phyloP scores from a whole-genome alignment of 2,113 vertebrate species.

The Cyphotilapia sp. region DNA sequence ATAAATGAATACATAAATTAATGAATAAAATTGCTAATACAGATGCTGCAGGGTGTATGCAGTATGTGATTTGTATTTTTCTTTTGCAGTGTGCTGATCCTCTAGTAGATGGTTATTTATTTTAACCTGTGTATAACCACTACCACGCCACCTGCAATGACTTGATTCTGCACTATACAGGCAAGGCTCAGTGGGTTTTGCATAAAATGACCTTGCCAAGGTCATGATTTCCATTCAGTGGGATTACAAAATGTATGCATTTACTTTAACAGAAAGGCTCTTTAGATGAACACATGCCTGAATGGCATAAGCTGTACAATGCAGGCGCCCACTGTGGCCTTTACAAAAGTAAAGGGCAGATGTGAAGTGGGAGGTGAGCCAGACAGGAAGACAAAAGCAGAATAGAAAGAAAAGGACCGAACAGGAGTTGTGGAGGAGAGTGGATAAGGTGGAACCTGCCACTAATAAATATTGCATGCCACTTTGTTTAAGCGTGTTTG shows the following conservation, averaged over 20 bases:
- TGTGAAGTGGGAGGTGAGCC: neutral
- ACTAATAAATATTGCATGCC: neutral
- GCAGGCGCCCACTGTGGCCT: neutral
- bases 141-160: neutral
- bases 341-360: neutral
- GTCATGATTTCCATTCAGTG: constrained; percentile 2
- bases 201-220: constrained; percentile 34
- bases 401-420: neutral
- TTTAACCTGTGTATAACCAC: neutral
- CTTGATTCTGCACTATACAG: neutral
- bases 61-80: neutral
- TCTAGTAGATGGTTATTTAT: neutral
- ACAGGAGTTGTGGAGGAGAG: neutral
- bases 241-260: neutral
- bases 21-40: neutral
- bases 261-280: neutral
- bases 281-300: constrained; percentile 5
- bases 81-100: neutral
- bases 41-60: neutral
- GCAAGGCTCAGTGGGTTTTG: neutral
- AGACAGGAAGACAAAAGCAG: neutral
- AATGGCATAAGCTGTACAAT: neutral
- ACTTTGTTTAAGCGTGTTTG: neutral
- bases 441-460: neutral
- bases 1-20: neutral